Evolutionary conservation across 2,888 invertebrate species (phyloP).

Genomic region (Agrochola circellaris): DNA sequence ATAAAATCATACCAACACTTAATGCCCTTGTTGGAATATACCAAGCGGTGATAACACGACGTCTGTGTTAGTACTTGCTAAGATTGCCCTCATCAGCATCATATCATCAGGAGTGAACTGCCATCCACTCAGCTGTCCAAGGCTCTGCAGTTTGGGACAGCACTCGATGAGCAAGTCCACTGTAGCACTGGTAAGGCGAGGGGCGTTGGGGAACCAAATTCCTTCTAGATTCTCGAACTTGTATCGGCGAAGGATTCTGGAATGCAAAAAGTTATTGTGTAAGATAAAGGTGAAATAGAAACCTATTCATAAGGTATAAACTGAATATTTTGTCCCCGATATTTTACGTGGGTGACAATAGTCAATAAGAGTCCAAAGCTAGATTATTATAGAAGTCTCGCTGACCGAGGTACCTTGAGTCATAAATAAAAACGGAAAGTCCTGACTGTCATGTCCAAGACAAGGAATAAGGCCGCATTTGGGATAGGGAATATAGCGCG

Average conservation of each 20-base stretch:
- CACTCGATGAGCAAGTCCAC: conserved; percentile 93
- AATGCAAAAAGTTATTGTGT: conserved; percentile 64
- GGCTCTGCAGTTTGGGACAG: conserved; percentile 92
- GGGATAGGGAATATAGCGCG: neutral
- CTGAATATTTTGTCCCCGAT: too few species aligned
- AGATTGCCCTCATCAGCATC: conserved; percentile 92
- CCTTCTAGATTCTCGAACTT: conserved; percentile 92
- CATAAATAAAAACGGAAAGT: neutral
- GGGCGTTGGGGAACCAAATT: conserved; percentile 93
- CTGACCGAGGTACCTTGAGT: neutral
- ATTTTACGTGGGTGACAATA: neutral
- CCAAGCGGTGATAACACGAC: conserved; percentile 92
- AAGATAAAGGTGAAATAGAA: neutral
- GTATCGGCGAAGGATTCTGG: conserved; percentile 92
- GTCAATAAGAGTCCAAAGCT: neutral
- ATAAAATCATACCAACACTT: conserved; percentile 36
- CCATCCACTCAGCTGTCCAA: conserved; percentile 93
- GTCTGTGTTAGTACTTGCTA: conserved; percentile 92
- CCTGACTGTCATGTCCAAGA: neutral
- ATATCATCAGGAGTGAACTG: conserved; percentile 92
- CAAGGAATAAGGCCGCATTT: neutral
- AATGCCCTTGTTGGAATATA: conserved; percentile 87
- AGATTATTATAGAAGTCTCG: neutral
- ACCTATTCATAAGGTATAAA: too few species aligned
- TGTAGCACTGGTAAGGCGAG: conserved; percentile 91